Conservation (phyloP, 2,888 invertebrate genomes). For the Acheta domesticus region DNA sequence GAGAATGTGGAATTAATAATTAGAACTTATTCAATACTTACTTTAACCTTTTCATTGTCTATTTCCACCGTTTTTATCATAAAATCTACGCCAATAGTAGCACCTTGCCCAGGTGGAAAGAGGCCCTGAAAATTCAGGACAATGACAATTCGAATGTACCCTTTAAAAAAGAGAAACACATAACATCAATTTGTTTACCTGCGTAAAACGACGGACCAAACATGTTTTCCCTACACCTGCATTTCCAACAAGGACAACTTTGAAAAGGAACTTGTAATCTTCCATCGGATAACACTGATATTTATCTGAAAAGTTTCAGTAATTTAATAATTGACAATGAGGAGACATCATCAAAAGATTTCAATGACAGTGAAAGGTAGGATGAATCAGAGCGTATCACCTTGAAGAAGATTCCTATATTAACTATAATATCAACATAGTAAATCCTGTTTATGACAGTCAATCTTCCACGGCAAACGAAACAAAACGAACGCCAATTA, state of each 20-base stretch:
- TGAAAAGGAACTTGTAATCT: slow-evolving; percentile 98
- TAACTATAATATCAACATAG: not conserved
- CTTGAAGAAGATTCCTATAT: slow-evolving; percentile 18
- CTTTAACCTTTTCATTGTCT: slow-evolving; percentile 91
- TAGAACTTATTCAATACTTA: slow-evolving; percentile 45
- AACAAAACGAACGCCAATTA: no score
- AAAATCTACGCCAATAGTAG: slow-evolving; percentile 98
- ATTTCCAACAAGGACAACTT: slow-evolving; percentile 97
- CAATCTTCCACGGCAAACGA: not conserved
- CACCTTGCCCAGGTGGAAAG: slow-evolving; percentile 97
- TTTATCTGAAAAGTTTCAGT: slow-evolving; percentile 25
- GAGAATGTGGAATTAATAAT: not conserved
- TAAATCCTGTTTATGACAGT: not conserved
- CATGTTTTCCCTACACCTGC: slow-evolving; percentile 98
- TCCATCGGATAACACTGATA: slow-evolving; percentile 64
- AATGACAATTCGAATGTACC: not conserved
- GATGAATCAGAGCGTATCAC: slow-evolving; percentile 27
- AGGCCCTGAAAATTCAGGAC: slow-evolving; percentile 61
- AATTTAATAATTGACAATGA: not conserved
- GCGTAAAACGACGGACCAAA: slow-evolving; percentile 92
- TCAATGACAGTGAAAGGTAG: slow-evolving; percentile 25
- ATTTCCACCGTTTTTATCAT: slow-evolving; percentile 99
- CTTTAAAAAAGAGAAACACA: not conserved
- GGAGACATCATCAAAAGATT: slow-evolving; percentile 18
- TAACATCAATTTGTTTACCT: slow-evolving; percentile 52